Conservation (phyloP, 2,797 vertebrate species). For the Macropodus opercularis region DNA sequence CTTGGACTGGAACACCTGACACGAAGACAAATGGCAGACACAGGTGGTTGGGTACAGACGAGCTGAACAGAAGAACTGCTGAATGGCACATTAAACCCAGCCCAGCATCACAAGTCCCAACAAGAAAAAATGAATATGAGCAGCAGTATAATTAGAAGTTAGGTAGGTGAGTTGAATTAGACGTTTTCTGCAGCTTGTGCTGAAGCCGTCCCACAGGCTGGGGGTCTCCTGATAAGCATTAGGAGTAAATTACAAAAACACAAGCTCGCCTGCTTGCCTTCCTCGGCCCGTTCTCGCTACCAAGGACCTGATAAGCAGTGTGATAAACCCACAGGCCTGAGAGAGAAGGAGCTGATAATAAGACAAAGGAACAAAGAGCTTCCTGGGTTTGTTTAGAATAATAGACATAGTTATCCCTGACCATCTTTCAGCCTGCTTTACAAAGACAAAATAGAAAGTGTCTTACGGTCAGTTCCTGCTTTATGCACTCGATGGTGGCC, state of each 20-base stretch:
- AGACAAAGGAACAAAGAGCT: conserved; percentile 43
- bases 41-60: conserved; percentile 3
- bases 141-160: conserved; percentile 24
- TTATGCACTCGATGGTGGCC: conserved; percentile 97
- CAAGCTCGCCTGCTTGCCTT: conserved; percentile 44
- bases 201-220: conserved; percentile 38
- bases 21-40: conserved; percentile 35
- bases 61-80: neutral
- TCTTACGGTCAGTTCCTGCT: conserved; percentile 95
- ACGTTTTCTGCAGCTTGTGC: conserved; percentile 24
- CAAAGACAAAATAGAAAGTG: conserved; percentile 37
- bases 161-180: conserved; percentile 26
- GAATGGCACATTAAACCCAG: neutral
- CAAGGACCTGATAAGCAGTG: conserved; percentile 60
- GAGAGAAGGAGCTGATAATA: conserved; percentile 44
- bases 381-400: conserved; percentile 50
- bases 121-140: conserved; percentile 1
- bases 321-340: conserved; percentile 53
- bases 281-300: conserved; percentile 42
- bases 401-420: conserved; percentile 54
- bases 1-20: conserved; percentile 93
- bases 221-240: conserved; percentile 56
- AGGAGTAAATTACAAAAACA: conserved; percentile 53
- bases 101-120: neutral
- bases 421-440: conserved; percentile 36